These are phyloP conservation scores for Rotaria sp. DNA, from an alignment of 2,888 invertebrate species.

Conservation along the genomic window DNA sequence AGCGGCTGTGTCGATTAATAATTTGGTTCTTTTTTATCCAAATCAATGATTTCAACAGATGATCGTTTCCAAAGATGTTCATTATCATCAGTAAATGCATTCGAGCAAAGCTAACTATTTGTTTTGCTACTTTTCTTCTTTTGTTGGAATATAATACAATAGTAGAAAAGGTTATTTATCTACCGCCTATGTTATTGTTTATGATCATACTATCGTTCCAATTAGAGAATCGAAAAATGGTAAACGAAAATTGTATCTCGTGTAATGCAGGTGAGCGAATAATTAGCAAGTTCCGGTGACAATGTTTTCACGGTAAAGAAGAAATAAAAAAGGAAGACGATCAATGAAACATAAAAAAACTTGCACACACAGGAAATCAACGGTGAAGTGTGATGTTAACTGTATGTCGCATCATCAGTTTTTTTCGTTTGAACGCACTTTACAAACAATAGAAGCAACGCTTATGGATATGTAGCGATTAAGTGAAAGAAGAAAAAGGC, in stretches of 20 bases:
- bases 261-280: not conserved
- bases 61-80: not conserved
- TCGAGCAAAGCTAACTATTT: not conserved
- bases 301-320: not conserved
- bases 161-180: not conserved
- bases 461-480: not conserved
- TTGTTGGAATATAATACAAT: not conserved
- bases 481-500: not conserved
- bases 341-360: not conserved
- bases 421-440: not conserved
- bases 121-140: slow-evolving; percentile 22
- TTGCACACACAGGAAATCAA: not conserved
- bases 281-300: not conserved
- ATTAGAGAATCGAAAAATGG: not conserved
- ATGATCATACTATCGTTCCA: not conserved
- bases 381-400: not conserved
- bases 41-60: not conserved
- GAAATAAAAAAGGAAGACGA: not conserved
- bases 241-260: not conserved
- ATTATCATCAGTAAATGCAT: not conserved
- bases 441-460: not conserved
- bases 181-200: not conserved
- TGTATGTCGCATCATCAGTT: not conserved
- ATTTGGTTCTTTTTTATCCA: not conserved
- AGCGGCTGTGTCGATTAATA: not conserved